These are phyloP conservation scores for Dioctria rufipes DNA, from an alignment of 2,888 invertebrate species.

Conservation along the genomic window DNA sequence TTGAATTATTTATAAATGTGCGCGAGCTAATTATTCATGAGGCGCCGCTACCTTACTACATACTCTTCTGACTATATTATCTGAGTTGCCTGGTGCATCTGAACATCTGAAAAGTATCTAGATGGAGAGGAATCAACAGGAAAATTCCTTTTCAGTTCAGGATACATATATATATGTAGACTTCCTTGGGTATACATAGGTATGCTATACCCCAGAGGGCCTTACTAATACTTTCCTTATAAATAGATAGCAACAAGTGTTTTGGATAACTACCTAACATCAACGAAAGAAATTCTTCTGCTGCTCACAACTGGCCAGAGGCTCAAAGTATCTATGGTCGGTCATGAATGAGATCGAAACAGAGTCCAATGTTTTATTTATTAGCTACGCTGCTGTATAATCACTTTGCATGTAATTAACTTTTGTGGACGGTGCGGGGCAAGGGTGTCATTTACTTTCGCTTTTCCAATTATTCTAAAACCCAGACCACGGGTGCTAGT, in stretches of 20 bases:
- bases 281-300: background rate
- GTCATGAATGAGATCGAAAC: constrained; percentile 52
- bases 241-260: background rate
- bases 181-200: constrained; percentile 22
- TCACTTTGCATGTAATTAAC: constrained; percentile 70
- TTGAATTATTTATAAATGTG: constrained; percentile 59
- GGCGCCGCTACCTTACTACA: constrained; percentile 11
- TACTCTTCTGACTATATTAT: background rate
- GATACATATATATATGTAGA: background rate
- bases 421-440: constrained; percentile 56
- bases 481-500: background rate
- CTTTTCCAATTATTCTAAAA: constrained; percentile 7
- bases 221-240: background rate
- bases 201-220: background rate
- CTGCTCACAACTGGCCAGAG: background rate
- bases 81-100: background rate
- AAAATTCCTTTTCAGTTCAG: constrained; percentile 24
- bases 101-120: constrained; percentile 3
- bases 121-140: background rate
- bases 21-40: constrained; percentile 51
- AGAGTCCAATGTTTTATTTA: constrained; percentile 50
- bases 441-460: constrained; percentile 42
- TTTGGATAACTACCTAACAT: background rate
- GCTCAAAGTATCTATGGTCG: constrained; percentile 29
- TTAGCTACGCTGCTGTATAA: constrained; percentile 63